Evolutionary conservation across 2,113 vertebrate species (phyloP).

Genomic region (Melanostigma gelatinosum): DNA sequence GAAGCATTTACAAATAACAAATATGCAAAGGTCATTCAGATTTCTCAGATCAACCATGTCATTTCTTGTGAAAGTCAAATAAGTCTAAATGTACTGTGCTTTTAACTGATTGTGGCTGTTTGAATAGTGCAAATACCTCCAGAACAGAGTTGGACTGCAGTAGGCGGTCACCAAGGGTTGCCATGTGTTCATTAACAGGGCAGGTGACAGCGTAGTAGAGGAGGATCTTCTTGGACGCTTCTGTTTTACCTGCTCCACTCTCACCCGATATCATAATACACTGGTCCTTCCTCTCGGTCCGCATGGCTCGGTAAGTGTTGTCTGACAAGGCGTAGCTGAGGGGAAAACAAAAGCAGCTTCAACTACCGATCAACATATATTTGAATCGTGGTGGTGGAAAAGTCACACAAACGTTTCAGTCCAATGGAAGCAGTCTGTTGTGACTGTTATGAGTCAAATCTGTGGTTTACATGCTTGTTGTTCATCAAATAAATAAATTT

Average conservation of each 20-base stretch:
- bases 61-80: neutral
- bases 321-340: slow-evolving; percentile 92
- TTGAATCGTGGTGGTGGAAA: neutral
- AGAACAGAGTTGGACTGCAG: slow-evolving; percentile 94
- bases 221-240: slow-evolving; percentile 95
- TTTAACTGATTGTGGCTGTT: neutral
- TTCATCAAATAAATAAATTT: neutral
- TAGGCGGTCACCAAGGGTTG: slow-evolving; percentile 89
- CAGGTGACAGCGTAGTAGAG: slow-evolving; percentile 95
- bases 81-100: neutral
- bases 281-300: slow-evolving; percentile 91
- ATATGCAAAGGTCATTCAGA: neutral
- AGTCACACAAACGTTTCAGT: neutral
- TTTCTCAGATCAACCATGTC: neutral
- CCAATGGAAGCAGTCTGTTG: neutral
- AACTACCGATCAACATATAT: slow-evolving; percentile 26
- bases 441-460: neutral
- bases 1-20: neutral
- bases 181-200: slow-evolving; percentile 88
- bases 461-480: neutral
- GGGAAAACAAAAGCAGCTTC: slow-evolving; percentile 16
- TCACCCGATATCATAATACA: slow-evolving; percentile 97
- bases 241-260: slow-evolving; percentile 96
- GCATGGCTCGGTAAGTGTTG: slow-evolving; percentile 92
- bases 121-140: slow-evolving; percentile 84